Base-by-base conservation (phyloP, 2,888 invertebrate species). In the Entomobrya proxima region DNA sequence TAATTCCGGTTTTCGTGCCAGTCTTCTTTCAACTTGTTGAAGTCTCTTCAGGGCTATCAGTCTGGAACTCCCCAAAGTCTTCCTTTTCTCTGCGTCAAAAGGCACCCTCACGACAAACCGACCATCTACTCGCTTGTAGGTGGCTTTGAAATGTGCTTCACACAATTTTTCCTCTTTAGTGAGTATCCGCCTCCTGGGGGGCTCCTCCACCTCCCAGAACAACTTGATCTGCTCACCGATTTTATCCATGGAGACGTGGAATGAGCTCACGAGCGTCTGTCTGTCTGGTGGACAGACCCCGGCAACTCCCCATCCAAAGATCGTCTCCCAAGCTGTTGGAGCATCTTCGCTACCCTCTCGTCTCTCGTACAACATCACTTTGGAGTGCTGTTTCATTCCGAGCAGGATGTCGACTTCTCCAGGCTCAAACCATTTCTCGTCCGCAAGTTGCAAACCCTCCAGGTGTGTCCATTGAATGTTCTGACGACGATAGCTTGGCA, bases 141-240 rank as follows among this genome's bases (percentile, higher is more conserved):
- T 4, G 0, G 47, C 76, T 30, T 35, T 0, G 40, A 21, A 32
- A 85, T 85, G 40, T 74, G 55, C 47, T 86, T 64, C 78, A 18
- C 50, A 58, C 15, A 50, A 9, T 11, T 32, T 13, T 55, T 85
- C 74, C 18, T 85, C 87, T 13, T 4, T 0, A 0, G 85, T 78
- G 0, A 78, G 64, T 9, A 32, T 32, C 13, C 4, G 27, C 13
- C 7, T 9, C 5, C 6, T 7, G n/a, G 76, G 50, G 7, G 52
- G n/a, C n/a, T 67, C 21, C 44, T 86, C 86, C 13, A 83, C 13
- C 77, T 86, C 79, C 86, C 86, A 86, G 44, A 86, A 86, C n/a
- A 15, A 18, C 27, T n/a, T 32, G 9, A 74, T 18, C 24, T 47
- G 21, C 27, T 2, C 24, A 5, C 47, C 72, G n/a, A n/a, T n/a